Conservation (phyloP, 2,888 invertebrate genomes). For the Eupithecia inturbata region DNA sequence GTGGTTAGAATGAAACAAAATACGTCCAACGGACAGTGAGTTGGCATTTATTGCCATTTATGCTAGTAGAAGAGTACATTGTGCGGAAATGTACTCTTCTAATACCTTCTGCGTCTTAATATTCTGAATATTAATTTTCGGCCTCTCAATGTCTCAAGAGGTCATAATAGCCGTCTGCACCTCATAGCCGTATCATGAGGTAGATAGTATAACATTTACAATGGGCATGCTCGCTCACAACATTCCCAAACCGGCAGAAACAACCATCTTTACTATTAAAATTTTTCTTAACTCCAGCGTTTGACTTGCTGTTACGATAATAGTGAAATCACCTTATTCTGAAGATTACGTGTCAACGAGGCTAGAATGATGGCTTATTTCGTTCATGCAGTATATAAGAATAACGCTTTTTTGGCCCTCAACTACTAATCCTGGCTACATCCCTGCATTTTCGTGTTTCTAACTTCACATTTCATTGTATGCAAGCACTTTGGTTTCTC, state of each 20-base stretch:
- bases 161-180: neutral
- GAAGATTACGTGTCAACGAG: neutral
- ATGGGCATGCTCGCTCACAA: neutral
- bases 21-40: neutral
- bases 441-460: conserved; percentile 40
- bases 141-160: neutral
- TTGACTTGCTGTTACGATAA: neutral
- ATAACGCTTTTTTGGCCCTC: neutral
- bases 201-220: neutral
- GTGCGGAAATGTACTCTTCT: neutral
- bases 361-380: neutral
- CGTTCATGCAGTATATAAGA: neutral
- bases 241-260: neutral
- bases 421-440: conserved; percentile 22
- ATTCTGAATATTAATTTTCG: neutral
- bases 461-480: conserved; percentile 65
- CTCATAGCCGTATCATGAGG: neutral
- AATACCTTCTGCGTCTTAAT: neutral
- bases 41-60: neutral
- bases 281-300: neutral
- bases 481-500: conserved; percentile 56
- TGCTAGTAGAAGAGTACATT: no score
- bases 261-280: neutral
- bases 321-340: neutral
- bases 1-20: neutral